Conservation (phyloP, 1,140 invertebrate species). For the Anoplolepis gracilipes region DNA sequence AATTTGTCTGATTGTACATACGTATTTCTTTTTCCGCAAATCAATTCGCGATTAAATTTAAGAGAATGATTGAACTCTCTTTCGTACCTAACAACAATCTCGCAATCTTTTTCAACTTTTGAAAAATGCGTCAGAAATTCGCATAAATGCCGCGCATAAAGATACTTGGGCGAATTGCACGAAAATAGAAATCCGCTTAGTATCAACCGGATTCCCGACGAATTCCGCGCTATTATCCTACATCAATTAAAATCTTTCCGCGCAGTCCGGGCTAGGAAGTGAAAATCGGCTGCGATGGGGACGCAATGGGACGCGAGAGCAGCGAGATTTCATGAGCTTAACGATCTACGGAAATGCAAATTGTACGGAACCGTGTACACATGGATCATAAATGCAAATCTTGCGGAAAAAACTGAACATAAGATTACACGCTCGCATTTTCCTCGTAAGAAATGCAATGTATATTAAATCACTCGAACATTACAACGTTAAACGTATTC, state of each 20-base stretch:
- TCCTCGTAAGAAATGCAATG: neutral
- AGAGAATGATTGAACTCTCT: neutral
- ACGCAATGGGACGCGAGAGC: conserved; percentile 10
- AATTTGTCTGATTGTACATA: neutral
- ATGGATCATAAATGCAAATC: conserved; percentile 44
- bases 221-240: conserved; percentile 45
- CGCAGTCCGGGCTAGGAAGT: neutral
- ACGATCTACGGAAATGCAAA: conserved; percentile 58
- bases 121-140: conserved; percentile 37
- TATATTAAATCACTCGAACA: neutral
- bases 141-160: conserved; percentile 17
- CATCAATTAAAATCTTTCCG: conserved; percentile 46
- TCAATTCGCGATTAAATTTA: neutral
- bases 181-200: conserved; percentile 50
- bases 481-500: conserved; percentile 5
- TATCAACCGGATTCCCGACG: conserved; percentile 16
- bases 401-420: conserved; percentile 15
- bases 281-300: neutral
- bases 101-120: conserved; percentile 20
- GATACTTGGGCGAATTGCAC: neutral
- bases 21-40: neutral
- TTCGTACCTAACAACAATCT: neutral
- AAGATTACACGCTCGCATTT: conserved; percentile 5
- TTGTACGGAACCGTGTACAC: conserved; percentile 10
- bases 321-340: conserved; percentile 29